phyloP scores from a whole-genome alignment of 2,888 invertebrate genomes.

The Epirrita christyi region DNA sequence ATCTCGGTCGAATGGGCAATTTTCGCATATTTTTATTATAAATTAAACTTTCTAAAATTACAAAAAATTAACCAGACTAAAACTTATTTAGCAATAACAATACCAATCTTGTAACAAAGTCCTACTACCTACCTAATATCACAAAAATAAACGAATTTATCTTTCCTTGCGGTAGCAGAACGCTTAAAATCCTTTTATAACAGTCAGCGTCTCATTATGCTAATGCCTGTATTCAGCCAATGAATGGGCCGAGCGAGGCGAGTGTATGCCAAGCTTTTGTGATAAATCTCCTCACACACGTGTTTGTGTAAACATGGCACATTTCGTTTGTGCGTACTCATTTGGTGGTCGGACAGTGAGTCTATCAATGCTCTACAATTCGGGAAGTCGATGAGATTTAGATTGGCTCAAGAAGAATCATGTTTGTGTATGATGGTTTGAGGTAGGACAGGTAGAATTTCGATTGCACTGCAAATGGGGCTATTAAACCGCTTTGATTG shows the following conservation, averaged over 20 bases:
- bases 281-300: constrained; percentile 52
- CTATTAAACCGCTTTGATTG: too few species aligned
- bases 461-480: too few species aligned
- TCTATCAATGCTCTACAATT: neutral
- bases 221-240: constrained; percentile 60
- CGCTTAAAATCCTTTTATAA: constrained; percentile 58
- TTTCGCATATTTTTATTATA: too few species aligned
- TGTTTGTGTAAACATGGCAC: constrained; percentile 28
- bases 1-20: too few species aligned
- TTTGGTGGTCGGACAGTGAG: too few species aligned
- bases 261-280: constrained; percentile 46
- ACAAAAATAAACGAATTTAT: constrained; percentile 20
- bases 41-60: too few species aligned
- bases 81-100: too few species aligned
- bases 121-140: too few species aligned
- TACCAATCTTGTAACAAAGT: too few species aligned
- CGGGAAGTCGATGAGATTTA: neutral
- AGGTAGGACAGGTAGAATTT: neutral
- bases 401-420: too few species aligned
- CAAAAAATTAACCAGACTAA: too few species aligned
- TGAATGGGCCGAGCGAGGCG: constrained; percentile 43
- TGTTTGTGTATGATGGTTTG: neutral
- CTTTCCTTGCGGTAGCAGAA: constrained; percentile 32
- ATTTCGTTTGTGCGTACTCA: neutral
- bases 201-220: constrained; percentile 60